These are phyloP conservation scores for Synanthedon andrenaeformis DNA, from an alignment of 2,888 invertebrate species.

Conservation along the genomic window DNA sequence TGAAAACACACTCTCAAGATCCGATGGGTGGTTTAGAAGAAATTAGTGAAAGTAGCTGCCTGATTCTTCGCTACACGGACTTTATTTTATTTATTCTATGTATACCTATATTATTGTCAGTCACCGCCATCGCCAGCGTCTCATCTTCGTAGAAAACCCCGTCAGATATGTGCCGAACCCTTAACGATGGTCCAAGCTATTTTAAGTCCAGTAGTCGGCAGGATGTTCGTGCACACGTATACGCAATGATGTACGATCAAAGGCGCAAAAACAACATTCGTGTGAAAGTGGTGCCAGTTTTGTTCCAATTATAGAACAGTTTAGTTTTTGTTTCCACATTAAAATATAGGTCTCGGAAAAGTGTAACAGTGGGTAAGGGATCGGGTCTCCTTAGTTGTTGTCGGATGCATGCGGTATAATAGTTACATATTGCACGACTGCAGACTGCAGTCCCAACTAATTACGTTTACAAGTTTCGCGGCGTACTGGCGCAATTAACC, in stretches of 20 bases:
- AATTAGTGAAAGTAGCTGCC: no score
- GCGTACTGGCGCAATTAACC: conserved; percentile 25
- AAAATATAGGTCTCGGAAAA: conserved; percentile 11
- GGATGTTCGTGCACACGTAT: not conserved
- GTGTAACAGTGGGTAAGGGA: not conserved
- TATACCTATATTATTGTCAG: no score
- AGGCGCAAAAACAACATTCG: not conserved
- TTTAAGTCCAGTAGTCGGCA: not conserved
- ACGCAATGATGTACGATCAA: not conserved
- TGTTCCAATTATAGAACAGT: conserved; percentile 6
- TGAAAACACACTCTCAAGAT: no score
- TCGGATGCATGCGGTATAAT: not conserved
- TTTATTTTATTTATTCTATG: no score
- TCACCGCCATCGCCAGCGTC: no score
- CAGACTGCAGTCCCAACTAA: conserved; percentile 8
- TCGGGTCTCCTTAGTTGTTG: conserved; percentile 5
- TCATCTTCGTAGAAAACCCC: no score
- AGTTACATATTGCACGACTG: not conserved
- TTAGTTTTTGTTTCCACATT: conserved; percentile 7
- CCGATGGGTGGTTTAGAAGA: no score
- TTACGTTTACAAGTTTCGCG: conserved; percentile 18
- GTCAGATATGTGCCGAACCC: not conserved
- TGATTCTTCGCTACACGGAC: no score
- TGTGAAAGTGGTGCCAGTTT: not conserved
- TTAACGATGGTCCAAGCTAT: not conserved